Conservation (phyloP, 1,140 invertebrate genomes). For the Drosophila funebris region DNA sequence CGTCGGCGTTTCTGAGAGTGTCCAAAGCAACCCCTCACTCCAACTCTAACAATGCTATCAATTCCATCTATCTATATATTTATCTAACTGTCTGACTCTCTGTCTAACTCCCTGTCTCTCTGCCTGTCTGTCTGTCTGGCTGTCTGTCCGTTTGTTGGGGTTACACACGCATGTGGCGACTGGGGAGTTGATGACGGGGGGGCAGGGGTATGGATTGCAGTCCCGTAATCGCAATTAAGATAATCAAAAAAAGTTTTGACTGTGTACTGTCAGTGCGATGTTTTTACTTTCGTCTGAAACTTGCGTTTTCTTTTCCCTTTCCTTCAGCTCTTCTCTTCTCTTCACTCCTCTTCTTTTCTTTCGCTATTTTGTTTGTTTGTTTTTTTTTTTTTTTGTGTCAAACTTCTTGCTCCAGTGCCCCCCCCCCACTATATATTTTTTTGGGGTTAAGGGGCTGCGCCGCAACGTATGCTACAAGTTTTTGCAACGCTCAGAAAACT, state of each 20-base stretch:
- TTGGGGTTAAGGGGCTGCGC: constrained; percentile 11
- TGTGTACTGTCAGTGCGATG: constrained; percentile 66
- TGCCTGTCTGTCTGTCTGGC: constrained; percentile 9
- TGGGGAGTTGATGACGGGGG: neutral
- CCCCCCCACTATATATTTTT: constrained; percentile 9
- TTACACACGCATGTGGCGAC: constrained; percentile 46
- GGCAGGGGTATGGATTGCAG: neutral
- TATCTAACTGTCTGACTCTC: constrained; percentile 46
- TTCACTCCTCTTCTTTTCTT: constrained; percentile 2
- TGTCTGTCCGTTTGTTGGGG: constrained; percentile 47
- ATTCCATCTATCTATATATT: constrained; percentile 56
- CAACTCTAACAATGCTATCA: constrained; percentile 24
- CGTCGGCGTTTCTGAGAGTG: constrained; percentile 18
- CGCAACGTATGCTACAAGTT: constrained; percentile 54
- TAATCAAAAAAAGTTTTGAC: constrained; percentile 83
- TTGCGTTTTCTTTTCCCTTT: constrained; percentile 31
- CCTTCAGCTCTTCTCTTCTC: constrained; percentile 23
- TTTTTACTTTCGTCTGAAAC: constrained; percentile 69
- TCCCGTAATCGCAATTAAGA: constrained; percentile 80
- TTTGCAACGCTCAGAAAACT: constrained; percentile 34
- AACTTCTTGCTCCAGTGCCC: constrained; percentile 10
- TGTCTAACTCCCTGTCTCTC: constrained; percentile 17
- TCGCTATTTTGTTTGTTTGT: neutral
- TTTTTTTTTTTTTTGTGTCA: neutral
- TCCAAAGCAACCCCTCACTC: constrained; percentile 10